A percentile compares a stretch with the other conserved stretches of the same genome.
These are phyloP conservation scores for Bos javanicus DNA, from an alignment of 2,113 vertebrate species.

Conservation along the genomic window DNA sequence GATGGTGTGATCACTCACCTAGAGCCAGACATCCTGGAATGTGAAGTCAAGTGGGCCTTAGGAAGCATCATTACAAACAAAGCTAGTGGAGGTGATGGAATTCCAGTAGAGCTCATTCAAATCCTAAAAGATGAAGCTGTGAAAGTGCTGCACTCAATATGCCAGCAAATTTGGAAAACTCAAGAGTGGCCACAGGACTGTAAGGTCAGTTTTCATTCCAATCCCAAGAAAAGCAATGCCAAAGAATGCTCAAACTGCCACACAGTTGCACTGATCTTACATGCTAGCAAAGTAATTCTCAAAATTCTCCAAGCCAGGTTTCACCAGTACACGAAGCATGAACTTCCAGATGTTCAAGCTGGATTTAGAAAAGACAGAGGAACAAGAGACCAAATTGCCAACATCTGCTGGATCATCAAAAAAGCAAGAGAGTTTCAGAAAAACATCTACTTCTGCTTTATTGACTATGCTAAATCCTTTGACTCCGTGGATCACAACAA, in stretches of 20 bases:
- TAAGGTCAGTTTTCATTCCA: neutral
- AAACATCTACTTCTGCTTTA: neutral
- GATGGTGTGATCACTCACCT: neutral
- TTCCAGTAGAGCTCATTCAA: neutral
- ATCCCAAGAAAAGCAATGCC: neutral
- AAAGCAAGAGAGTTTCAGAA: neutral
- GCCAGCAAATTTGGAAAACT: neutral
- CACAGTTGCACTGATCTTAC: neutral
- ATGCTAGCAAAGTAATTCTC: neutral
- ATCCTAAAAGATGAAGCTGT: neutral
- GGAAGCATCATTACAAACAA: neutral
- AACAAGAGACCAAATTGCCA: neutral
- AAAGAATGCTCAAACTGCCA: neutral
- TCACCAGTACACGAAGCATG: neutral
- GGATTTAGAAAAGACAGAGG: neutral
- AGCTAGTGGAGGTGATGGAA: neutral
- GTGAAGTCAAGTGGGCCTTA: neutral
- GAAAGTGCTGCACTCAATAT: neutral
- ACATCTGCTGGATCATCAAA: neutral
- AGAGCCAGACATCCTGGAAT: neutral
- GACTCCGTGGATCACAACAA: neutral
- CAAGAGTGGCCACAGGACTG: neutral
- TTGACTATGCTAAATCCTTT: neutral
- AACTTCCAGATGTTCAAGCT: neutral
- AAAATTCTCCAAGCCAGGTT: neutral